Conservation (phyloP, 2,797 vertebrate genomes). For the Ciconia nigra region DNA sequence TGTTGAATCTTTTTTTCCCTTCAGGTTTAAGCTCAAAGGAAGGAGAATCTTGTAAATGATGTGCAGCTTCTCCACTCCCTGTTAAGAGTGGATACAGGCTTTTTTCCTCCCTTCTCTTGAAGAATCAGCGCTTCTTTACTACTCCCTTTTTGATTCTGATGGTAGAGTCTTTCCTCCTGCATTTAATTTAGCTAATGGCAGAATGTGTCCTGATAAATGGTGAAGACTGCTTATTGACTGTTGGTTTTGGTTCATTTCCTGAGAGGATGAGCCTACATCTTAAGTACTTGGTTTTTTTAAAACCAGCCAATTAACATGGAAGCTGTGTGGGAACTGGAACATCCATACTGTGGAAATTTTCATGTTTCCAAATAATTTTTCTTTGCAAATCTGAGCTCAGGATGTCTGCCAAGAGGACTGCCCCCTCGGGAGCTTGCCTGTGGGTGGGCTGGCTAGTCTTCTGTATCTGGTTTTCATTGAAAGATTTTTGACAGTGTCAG, state of each 20-base stretch:
- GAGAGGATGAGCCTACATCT: not conserved
- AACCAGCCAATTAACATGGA: conserved; percentile 4
- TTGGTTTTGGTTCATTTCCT: conserved; percentile 25
- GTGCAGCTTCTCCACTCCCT: not conserved
- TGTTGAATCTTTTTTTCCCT: not conserved
- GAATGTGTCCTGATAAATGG: not conserved
- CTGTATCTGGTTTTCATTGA: conserved; percentile 31
- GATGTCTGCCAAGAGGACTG: conserved; percentile 21
- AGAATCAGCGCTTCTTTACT: not conserved
- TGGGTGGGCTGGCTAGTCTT: conserved; percentile 43
- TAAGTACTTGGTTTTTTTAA: not conserved
- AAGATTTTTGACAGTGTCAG: conserved; percentile 15
- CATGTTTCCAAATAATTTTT: conserved; percentile 15
- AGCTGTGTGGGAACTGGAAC: conserved; percentile 17
- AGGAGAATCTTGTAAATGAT: accelerated
- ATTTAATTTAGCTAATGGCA: not conserved
- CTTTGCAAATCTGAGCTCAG: not conserved
- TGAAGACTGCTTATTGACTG: not conserved
- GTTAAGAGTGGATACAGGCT: not conserved
- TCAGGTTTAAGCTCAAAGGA: not conserved
- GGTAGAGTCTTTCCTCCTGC: not conserved
- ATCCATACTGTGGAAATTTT: conserved; percentile 18
- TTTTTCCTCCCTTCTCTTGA: not conserved
- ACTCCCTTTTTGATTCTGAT: not conserved
- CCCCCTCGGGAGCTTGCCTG: not conserved